Conservation (phyloP, 1,140 invertebrate species). For the Nasonia vitripennis region DNA sequence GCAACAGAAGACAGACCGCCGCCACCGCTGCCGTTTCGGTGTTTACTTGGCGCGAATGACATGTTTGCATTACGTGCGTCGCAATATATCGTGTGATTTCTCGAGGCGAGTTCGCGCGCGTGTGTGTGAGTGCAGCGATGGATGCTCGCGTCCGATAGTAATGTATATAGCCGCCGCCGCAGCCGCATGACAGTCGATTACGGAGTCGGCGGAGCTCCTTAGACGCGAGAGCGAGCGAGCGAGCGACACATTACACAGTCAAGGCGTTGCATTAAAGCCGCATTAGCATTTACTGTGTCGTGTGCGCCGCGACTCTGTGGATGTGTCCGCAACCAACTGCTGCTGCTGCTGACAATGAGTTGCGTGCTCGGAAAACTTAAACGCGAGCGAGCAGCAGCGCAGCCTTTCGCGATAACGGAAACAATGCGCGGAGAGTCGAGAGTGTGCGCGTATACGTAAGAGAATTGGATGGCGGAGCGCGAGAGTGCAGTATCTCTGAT, state of each 20-base stretch:
- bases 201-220: not conserved
- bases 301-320: not conserved
- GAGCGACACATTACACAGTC: not conserved
- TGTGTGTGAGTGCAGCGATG: not conserved
- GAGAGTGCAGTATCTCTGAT: not conserved
- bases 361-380: constrained; percentile 7
- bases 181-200: not conserved
- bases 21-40: not conserved
- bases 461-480: not conserved
- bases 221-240: not conserved
- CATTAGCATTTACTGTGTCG: constrained; percentile 20
- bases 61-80: constrained; percentile 25
- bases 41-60: constrained; percentile 26
- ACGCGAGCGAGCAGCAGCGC: not conserved
- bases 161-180: no score
- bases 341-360: constrained; percentile 7
- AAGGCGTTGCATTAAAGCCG: constrained; percentile 11
- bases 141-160: not conserved
- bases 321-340: not conserved
- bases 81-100: constrained; percentile 13
- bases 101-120: not conserved
- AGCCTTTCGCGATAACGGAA: constrained; percentile 17
- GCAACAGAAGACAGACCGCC: not conserved
- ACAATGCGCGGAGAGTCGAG: constrained; percentile 13
- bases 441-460: not conserved